Base-by-base conservation (phyloP, 2,888 invertebrate species). In the Lomographa bimaculata region DNA sequence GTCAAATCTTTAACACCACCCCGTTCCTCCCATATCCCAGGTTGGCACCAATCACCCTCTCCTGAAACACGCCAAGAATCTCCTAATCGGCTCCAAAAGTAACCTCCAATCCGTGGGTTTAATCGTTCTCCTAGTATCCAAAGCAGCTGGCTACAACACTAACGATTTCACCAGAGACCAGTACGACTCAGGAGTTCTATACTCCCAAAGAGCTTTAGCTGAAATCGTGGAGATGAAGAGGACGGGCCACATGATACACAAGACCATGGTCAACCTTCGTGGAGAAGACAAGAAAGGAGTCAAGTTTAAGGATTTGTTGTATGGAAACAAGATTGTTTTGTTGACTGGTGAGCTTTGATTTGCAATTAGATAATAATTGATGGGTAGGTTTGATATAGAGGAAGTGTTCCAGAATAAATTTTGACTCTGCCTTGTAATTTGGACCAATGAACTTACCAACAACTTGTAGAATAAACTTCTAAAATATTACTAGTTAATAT, bases 211-310 rank as follows among this genome's bases (percentile, higher is more conserved):
- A 50, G 90, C 83, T 1, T 53, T 90, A 29, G 85, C 89, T 0
- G 89, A 89, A 55, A 85, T 89, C 1, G 86, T 89, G 20, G 89
- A 89, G 64, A 89, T 89, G 89, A 87, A 87, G 54, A 61, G 87
- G 7, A 89, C 84, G 0, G 87, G 85, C 0, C 89, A 89, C 48
- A 64, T 86, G 61, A 78, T 89, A 23, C 87, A 87, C 26, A 85
- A 79, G 57, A 75, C 83, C 0, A 80, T 86, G 82, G 83, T 71
- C 6, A 85, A 89, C 46, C 70, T 87, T 1, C 71, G 77, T 50
- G 78, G 79, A 1, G 77, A 74, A 48, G 67, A 74, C 37, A 75
- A 67, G 18, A 46, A 67, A 7, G 71, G 67, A 0, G 71, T 79
- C 5, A 80, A 81, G 54, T 80, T 64, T 36, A 74, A 81, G 11